Conservation (phyloP, 2,888 invertebrate genomes). For the Leptopilina drosophilae region DNA sequence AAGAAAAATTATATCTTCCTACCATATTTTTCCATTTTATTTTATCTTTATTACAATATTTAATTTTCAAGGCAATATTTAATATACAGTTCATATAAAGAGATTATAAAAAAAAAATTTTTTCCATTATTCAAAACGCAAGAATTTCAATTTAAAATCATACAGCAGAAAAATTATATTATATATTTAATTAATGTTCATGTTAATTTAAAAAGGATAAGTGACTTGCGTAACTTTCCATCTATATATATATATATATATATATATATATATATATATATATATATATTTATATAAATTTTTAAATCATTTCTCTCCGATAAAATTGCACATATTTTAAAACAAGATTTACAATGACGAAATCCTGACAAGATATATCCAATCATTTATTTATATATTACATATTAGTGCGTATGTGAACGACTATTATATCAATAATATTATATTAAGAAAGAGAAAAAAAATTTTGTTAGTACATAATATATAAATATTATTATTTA, state of each 20-base stretch:
- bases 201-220: background rate
- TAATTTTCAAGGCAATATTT: too few species aligned
- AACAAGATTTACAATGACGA: conserved; percentile 15
- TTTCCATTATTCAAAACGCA: too few species aligned
- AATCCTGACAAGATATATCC: conserved; percentile 14
- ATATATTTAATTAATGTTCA: too few species aligned
- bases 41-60: too few species aligned
- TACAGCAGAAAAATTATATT: too few species aligned
- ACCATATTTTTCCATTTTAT: too few species aligned
- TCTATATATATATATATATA: background rate
- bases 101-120: too few species aligned
- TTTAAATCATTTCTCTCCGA: background rate
- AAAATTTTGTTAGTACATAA: background rate
- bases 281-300: background rate
- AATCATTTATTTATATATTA: conserved; percentile 1
- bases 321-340: conserved; percentile 22
- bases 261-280: background rate
- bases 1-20: too few species aligned
- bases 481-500: background rate
- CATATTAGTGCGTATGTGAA: background rate
- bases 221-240: background rate
- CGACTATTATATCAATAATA: background rate
- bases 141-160: too few species aligned
- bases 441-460: background rate
- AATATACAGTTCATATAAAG: too few species aligned